phyloP scores from a whole-genome alignment of 2,888 invertebrate genomes.

The Chironomus riparius region DNA sequence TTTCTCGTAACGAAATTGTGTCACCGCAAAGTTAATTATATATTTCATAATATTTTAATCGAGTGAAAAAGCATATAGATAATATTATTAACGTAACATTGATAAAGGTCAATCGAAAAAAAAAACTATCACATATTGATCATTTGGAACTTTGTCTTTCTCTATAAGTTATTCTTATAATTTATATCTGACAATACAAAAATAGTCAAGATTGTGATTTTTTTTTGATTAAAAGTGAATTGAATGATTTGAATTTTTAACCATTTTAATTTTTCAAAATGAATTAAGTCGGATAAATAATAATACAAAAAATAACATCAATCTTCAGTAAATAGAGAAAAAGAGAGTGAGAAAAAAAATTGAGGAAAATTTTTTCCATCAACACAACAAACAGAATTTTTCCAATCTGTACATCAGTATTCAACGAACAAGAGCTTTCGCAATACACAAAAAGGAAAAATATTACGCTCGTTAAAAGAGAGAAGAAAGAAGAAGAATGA shows the following conservation, averaged over 20 bases:
- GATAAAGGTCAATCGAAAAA: not conserved
- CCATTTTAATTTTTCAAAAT: too few relatives aligned
- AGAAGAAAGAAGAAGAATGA: not conserved
- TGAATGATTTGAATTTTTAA: too few relatives aligned
- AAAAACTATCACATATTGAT: too few relatives aligned
- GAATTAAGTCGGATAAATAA: not conserved
- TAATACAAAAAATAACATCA: not conserved
- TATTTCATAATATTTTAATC: too few relatives aligned
- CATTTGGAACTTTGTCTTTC: too few relatives aligned
- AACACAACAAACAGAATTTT: slow-evolving; percentile 1
- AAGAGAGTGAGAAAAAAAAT: not conserved
- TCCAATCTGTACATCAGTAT: not conserved
- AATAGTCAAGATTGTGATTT: too few relatives aligned
- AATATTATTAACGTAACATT: not conserved
- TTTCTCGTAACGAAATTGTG: too few relatives aligned
- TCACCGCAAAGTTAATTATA: too few relatives aligned
- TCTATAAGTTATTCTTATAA: too few relatives aligned
- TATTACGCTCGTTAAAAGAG: not conserved
- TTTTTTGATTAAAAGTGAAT: too few relatives aligned
- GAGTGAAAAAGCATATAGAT: too few relatives aligned
- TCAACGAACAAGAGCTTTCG: slow-evolving; percentile 20
- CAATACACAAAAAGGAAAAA: slow-evolving; percentile 11
- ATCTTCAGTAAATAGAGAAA: slow-evolving; percentile 12
- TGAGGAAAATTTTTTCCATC: not conserved
- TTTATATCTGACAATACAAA: too few relatives aligned